These are phyloP conservation scores for Lasioglossum zephyrum DNA, from an alignment of 2,888 invertebrate species.

Conservation along the genomic window DNA sequence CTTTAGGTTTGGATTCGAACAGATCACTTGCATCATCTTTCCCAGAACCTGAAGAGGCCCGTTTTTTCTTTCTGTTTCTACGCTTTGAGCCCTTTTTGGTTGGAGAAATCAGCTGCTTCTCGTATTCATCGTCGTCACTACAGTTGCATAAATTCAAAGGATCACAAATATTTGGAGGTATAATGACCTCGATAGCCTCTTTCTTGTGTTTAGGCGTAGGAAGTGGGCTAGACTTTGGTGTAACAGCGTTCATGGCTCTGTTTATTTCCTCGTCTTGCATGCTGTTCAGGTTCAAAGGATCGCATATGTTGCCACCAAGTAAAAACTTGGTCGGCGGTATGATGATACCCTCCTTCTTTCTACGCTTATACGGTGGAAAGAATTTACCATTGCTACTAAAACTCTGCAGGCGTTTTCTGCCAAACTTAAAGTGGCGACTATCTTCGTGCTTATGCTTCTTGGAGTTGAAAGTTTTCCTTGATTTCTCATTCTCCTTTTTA, in stretches of 20 bases:
- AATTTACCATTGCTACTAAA: conserved; percentile 89
- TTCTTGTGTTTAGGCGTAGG: conserved; percentile 93
- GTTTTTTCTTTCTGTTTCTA: conserved; percentile 88
- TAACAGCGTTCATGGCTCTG: conserved; percentile 94
- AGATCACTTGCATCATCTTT: conserved; percentile 84
- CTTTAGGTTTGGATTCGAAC: conserved; percentile 85
- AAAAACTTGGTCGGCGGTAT: conserved; percentile 97
- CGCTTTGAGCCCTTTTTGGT: conserved; percentile 87
- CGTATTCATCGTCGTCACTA: conserved; percentile 92
- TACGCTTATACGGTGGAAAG: conserved; percentile 90
- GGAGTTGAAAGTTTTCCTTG: conserved; percentile 75
- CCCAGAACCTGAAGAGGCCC: conserved; percentile 85
- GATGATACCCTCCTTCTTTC: conserved; percentile 89
- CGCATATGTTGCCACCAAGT: conserved; percentile 97
- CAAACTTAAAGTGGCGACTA: conserved; percentile 81
- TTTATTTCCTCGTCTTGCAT: conserved; percentile 92
- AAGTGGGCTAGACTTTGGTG: conserved; percentile 96
- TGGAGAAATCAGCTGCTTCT: conserved; percentile 91
- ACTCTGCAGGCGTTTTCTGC: conserved; percentile 89
- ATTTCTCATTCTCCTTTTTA: conserved; percentile 81
- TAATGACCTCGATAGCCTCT: conserved; percentile 94
- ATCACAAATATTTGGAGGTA: conserved; percentile 96
- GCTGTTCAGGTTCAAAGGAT: conserved; percentile 97
- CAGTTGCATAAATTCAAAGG: conserved; percentile 92
- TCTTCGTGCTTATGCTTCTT: conserved; percentile 84